Base-by-base conservation (phyloP, 2,113 vertebrate genomes). In the Amazona guildingii region DNA sequence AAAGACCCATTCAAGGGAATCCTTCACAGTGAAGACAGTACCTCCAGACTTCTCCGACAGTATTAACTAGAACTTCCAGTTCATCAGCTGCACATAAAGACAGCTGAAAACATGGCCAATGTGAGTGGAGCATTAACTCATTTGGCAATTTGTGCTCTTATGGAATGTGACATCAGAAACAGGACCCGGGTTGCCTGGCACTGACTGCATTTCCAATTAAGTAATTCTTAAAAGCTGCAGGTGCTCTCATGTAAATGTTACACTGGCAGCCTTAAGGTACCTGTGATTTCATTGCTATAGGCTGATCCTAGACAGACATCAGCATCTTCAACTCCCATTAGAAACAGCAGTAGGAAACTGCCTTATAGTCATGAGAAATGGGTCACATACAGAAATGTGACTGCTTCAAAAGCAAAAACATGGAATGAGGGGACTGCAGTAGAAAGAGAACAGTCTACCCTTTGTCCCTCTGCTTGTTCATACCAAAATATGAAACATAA, bases 41-140 rank as follows among this genome's bases (percentile, higher is more conserved):
- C 37, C 28, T 76, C 87, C 90, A 80, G 78, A 39, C 59, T 49
- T 23, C 87, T 73, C 63, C 41, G 75, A 67, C 87, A 83, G 46
- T 1, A n/a, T 94, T 96, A 96, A 95, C 85, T 80, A 76, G 75
- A 86, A 55, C 87, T 94, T 95, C 88, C 83, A 86, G 88, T 51
- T 92, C 83, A 92, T 43, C 89, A 91, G 66, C 35, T 51, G 59
- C 33, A 85, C 63, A 83, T 5, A 94, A 93, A 94, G 91, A 33
- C 46, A 13, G 16, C 59, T 85, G 92, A 66, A 83, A 90, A 86
- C 76, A 39, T 0, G 61, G 72, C 59, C 61, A 70, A 7, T 64
- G 14, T 2, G 59, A 88, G 93, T 7, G 43, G 28, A 76, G 85
- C 82, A 74, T 74, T 88, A 94, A 92, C 92, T 83, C 54, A 1